These are phyloP conservation scores for Stomatorhinus walkeri DNA, from an alignment of 2,797 vertebrate species.

Conservation along the genomic window DNA sequence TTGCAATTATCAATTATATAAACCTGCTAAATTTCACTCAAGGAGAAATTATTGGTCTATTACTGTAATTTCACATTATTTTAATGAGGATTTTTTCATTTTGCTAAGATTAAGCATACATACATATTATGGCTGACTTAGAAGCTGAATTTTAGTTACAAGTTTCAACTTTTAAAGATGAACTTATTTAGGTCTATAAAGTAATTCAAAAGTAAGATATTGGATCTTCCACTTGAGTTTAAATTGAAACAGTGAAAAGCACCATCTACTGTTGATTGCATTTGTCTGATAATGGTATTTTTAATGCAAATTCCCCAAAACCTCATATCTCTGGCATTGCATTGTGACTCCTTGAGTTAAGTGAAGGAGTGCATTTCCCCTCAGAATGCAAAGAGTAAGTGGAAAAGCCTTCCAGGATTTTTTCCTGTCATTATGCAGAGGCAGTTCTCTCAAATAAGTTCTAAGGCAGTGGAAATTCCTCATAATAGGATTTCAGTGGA, in stretches of 20 bases:
- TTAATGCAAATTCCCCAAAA: slow-evolving; percentile 51
- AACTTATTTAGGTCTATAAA: not conserved
- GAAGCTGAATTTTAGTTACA: not conserved
- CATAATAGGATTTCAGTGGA: slow-evolving; percentile 42
- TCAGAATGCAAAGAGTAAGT: slow-evolving; percentile 36
- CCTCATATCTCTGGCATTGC: slow-evolving; percentile 36
- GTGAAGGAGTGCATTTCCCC: slow-evolving; percentile 19
- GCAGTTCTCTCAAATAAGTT: slow-evolving; percentile 39
- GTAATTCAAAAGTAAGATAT: slow-evolving; percentile 6
- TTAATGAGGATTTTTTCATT: not conserved
- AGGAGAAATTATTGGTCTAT: not conserved
- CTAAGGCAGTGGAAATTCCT: slow-evolving; percentile 44
- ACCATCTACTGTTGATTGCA: slow-evolving; percentile 36
- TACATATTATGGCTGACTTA: not conserved
- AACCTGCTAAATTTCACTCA: not conserved
- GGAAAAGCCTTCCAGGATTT: slow-evolving; percentile 38
- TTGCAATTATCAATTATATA: not conserved
- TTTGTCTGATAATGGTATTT: slow-evolving; percentile 48
- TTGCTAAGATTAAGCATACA: not conserved
- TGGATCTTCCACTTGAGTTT: slow-evolving; percentile 3
- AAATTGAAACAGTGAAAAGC: slow-evolving; percentile 27
- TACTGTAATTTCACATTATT: not conserved
- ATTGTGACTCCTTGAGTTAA: slow-evolving; percentile 43
- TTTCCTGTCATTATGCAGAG: slow-evolving; percentile 40
- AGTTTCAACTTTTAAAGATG: not conserved